Base-by-base conservation (phyloP, 2,797 vertebrate genomes). In the Rhinogobio ventralis region DNA sequence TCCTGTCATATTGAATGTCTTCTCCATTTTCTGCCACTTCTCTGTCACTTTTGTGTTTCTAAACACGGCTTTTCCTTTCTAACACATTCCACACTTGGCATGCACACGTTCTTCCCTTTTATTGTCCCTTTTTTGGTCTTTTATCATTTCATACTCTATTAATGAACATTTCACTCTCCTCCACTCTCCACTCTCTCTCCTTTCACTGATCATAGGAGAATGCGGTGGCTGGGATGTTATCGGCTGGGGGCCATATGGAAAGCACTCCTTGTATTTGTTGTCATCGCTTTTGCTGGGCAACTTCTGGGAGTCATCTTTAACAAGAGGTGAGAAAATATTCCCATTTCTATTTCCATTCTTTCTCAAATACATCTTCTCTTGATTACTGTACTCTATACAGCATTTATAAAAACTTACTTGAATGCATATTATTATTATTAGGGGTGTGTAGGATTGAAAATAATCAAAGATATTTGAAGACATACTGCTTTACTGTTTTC, bases 271-370 rank as follows among this genome's bases (percentile, higher is more conserved):
- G 87, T 97, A 84, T 96, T 96, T 30, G 93, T 95, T 91, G 94
- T 94, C 84, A 93, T 97, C 0, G 96, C 93, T 42, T 96, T 98
- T 84, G 93, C 95, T 0, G 92, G 96, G 45, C 97, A 98, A 92
- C 92, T 98, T 75, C 91, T 96, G 84, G 96, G 95, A 28, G 93
- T 95, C 45, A 95, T 96, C 89, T 95, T 97, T 90, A 96, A 94
- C 86, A 97, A 93, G 87, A 97, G 95, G 97, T 97, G 87, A 85
- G 87, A 88, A 53, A 42, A 33, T 51, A 23, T 28, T 72, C 28
- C 8, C 11, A 19, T 82, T 28, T 7, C 28, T 57, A 17, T 62
- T 11, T 25, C 15, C 23, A 39, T 75, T 67, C 7, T 33, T 51
- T 72, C 3, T 46, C 20, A 25, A 7, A n/a, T 20, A 20, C 17